Base-by-base conservation (phyloP, 1,140 invertebrate genomes). In the Drosophila watanabei region DNA sequence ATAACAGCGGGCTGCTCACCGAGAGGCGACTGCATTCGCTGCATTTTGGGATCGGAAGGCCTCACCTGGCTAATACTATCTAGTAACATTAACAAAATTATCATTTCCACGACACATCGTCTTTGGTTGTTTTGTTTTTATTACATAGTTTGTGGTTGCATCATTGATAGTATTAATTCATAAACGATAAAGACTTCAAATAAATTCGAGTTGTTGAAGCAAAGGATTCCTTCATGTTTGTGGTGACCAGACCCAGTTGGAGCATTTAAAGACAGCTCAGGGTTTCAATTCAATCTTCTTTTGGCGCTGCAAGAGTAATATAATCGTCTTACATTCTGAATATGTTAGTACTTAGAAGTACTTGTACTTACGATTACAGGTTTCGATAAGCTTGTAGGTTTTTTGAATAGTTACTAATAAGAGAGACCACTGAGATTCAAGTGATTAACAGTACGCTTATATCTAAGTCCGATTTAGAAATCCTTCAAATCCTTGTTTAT, bases 321-420 rank as follows among this genome's bases (percentile, higher is more conserved):
- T 5, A 7, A 20, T 33, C 1, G 10, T 11, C 9, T 54, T 51
- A 9, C 57, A 16, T n/a, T 4, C 10, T 10, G 9, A 71, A 14
- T 13, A 10, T 39, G 2, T 1, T 0, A 33, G 16, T 24, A 4
- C 8, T 7, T 24, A 8, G 2, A 2, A 24, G 24, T 24, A 24
- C 0, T 59, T 37, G 0, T 52, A 92, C 91, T 92, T 76, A 91
- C 91, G 41, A 91, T 84, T 92, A 63, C 80, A 91, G 70, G 41
- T 80, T 90, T 91, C 81, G 60, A 83, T 89, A 43, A 77, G 60
- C 69, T 93, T 92, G 71, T 87, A 92, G 33, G 70, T 80, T 92
- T 71, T 59, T 14, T 4, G 37, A n/a, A n/a, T n/a, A n/a, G n/a
- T n/a, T n/a, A n/a, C n/a, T n/a, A n/a, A n/a, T n/a, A n/a, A n/a